A percentile compares a stretch with the other conserved stretches of the same genome.
Evolutionary conservation across 1,140 invertebrate genomes (phyloP).

Genomic region (Platorchestia sp.): DNA sequence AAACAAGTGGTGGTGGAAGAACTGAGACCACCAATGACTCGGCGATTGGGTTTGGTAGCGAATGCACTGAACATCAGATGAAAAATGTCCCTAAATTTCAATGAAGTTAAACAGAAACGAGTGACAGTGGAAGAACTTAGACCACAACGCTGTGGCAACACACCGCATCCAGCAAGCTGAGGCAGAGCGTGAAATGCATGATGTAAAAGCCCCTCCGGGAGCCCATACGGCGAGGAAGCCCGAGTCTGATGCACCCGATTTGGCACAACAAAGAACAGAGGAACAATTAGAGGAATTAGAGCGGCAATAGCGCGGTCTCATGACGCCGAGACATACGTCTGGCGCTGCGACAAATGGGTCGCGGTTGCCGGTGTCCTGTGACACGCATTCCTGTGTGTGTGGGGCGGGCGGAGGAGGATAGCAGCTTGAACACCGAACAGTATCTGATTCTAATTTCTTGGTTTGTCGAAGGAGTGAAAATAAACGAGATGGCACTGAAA

Average conservation of each 20-base stretch:
- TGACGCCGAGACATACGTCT: not conserved
- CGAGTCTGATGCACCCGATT: not conserved
- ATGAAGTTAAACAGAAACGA: not conserved
- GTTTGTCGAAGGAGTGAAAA: not conserved
- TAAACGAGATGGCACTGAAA: not conserved
- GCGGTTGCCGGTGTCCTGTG: not conserved
- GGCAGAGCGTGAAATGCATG: not conserved
- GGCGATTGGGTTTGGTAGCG: not conserved
- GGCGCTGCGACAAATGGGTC: not conserved
- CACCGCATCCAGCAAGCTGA: not conserved
- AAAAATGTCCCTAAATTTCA: no score
- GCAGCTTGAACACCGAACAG: not conserved
- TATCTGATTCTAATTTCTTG: not conserved
- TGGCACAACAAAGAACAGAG: slow-evolving; percentile 15
- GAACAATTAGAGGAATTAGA: slow-evolving; percentile 31
- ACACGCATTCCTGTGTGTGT: not conserved
- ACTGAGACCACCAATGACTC: no score
- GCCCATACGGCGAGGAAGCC: not conserved
- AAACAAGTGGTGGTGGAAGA: no score
- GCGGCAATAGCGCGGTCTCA: slow-evolving; percentile 20
- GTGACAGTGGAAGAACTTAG: not conserved
- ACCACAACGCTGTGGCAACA: no score
- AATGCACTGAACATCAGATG: not conserved
- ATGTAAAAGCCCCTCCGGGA: not conserved
- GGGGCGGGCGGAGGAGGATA: no score